phyloP scores from a whole-genome alignment of 2,797 vertebrate genomes.

The Argentina silus region DNA sequence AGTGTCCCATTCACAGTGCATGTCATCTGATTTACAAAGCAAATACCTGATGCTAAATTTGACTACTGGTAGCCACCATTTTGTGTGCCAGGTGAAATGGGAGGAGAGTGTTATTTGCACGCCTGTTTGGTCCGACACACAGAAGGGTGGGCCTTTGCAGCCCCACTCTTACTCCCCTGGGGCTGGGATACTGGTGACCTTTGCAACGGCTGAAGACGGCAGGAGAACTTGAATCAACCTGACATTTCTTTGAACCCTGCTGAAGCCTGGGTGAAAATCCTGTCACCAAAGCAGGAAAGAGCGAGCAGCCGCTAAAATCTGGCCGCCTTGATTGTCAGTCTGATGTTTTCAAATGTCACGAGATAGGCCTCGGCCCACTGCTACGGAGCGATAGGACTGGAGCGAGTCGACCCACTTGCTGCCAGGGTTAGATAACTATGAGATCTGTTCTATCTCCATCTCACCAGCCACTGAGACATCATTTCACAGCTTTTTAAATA shows the following conservation, averaged over 20 bases:
- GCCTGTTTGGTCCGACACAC: too few species aligned
- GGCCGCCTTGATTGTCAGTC: not conserved
- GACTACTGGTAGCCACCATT: too few species aligned
- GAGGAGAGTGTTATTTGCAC: too few species aligned
- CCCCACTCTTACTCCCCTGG: too few species aligned
- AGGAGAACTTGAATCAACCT: not conserved
- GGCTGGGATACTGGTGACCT: too few species aligned
- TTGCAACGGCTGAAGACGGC: too few species aligned
- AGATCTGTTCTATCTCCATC: not conserved
- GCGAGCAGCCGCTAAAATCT: not conserved
- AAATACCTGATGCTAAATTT: too few species aligned
- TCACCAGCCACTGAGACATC: not conserved
- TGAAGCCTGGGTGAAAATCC: not conserved
- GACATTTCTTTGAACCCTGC: not conserved
- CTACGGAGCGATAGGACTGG: not conserved
- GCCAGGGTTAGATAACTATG: slow-evolving; percentile 2
- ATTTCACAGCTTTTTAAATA: not conserved
- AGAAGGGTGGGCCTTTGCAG: too few species aligned
- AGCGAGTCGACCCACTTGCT: slow-evolving; percentile 1
- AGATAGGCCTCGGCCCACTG: not conserved
- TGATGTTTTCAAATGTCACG: not conserved
- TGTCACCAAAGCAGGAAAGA: not conserved
- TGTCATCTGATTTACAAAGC: too few species aligned
- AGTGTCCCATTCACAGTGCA: too few species aligned
- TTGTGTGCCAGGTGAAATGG: too few species aligned